phyloP scores from a whole-genome alignment of 2,113 vertebrate species.

The Pachyramphus minor region DNA sequence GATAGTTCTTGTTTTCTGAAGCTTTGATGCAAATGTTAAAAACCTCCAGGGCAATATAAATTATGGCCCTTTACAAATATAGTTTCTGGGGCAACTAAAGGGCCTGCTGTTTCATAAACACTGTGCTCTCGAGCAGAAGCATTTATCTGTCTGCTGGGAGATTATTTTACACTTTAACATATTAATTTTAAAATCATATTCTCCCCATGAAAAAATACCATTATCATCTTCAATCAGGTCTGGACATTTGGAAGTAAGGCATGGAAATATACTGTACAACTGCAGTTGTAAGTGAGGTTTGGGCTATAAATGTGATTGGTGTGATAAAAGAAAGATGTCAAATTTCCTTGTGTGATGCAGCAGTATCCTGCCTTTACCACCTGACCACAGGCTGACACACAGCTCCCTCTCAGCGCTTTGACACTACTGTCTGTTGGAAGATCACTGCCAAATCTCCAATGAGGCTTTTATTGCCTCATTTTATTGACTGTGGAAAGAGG shows the following conservation, averaged over 20 bases:
- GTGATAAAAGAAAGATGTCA: not conserved
- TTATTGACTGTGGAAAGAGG: not conserved
- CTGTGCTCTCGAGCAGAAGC: not conserved
- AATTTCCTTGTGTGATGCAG: not conserved
- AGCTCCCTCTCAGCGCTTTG: not conserved
- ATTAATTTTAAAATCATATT: not conserved
- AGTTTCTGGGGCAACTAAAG: conserved; percentile 39
- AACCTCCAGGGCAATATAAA: conserved; percentile 3
- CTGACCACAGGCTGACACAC: not conserved
- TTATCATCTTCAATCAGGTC: not conserved
- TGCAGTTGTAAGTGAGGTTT: not conserved
- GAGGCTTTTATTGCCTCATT: not conserved
- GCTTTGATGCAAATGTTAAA: conserved; percentile 28
- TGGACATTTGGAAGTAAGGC: not conserved
- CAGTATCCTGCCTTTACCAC: not conserved
- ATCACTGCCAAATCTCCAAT: not conserved
- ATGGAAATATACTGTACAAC: not conserved
- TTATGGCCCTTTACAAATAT: not conserved
- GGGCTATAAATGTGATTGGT: not conserved
- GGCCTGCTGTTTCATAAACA: not conserved
- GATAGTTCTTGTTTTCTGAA: not conserved
- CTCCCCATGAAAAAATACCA: not conserved
- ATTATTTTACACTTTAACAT: not conserved
- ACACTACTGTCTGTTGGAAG: not conserved
- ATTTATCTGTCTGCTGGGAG: not conserved